A percentile compares a stretch with the other conserved stretches of the same genome.
Conservation (phyloP, 2,888 invertebrate genomes). For the Scaptomyza tumidula region DNA sequence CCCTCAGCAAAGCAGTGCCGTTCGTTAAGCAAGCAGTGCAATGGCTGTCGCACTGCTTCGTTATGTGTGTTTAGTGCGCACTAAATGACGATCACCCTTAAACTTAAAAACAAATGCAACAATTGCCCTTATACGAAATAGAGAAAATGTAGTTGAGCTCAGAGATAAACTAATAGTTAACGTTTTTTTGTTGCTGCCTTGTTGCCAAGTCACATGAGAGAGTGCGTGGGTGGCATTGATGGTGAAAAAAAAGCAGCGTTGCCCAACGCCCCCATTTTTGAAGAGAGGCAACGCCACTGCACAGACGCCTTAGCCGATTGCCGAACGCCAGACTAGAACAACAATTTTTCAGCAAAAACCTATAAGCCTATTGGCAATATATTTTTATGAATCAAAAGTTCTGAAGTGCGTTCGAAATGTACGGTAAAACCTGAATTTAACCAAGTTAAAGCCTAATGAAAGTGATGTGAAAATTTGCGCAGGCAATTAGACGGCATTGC, state of each 20-base stretch:
- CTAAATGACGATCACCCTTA: conserved; percentile 29
- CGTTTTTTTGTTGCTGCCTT: background rate
- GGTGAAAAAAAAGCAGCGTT: conserved; percentile 10
- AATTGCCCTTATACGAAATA: no score
- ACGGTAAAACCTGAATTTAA: background rate
- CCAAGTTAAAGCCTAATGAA: no score
- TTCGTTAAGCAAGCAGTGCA: conserved; percentile 1
- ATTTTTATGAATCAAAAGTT: background rate
- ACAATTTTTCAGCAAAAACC: background rate
- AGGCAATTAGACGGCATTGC: conserved; percentile 35
- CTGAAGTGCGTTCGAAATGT: background rate
- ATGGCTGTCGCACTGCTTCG: conserved; percentile 3
- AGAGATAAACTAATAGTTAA: background rate
- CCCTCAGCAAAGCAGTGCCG: no score
- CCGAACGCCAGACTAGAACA: background rate
- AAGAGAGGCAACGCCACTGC: conserved; percentile 14
- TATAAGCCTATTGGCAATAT: background rate
- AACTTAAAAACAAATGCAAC: no score
- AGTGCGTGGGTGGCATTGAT: background rate
- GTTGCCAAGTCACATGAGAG: background rate
- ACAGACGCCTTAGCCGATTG: background rate
- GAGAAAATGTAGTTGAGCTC: no score
- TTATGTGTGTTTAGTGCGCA: background rate
- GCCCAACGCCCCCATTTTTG: conserved; percentile 4
- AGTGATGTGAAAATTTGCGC: background rate